A percentile compares a stretch with the other conserved stretches of the same genome.
phyloP scores from a whole-genome alignment of 2,113 vertebrate genomes.

The Pelusios castaneus region DNA sequence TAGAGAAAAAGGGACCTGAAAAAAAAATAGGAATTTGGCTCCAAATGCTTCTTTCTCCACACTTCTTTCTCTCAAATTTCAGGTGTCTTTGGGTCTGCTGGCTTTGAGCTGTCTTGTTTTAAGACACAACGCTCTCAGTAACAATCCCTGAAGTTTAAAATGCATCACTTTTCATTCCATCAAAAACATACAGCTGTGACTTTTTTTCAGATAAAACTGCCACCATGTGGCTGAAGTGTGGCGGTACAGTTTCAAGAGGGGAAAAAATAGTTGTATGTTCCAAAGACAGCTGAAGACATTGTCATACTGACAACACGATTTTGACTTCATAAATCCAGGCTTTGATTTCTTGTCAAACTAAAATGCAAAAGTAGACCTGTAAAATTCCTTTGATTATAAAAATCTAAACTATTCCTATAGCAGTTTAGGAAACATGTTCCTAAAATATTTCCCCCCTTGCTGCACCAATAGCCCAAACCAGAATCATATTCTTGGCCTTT shows the following conservation, averaged over 20 bases:
- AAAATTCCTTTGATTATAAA: not conserved
- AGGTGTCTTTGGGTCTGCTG: not conserved
- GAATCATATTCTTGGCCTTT: not conserved
- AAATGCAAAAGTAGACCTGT: not conserved
- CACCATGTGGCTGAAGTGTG: not conserved
- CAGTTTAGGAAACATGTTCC: not conserved
- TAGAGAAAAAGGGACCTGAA: not conserved
- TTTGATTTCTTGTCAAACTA: not conserved
- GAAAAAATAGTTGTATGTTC: not conserved
- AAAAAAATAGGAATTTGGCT: fast-evolving
- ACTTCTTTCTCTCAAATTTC: not conserved
- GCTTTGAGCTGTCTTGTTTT: not conserved
- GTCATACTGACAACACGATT: not conserved
- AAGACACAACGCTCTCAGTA: not conserved
- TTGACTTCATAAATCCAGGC: not conserved
- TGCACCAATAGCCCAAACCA: not conserved
- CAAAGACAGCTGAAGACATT: not conserved
- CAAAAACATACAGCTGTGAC: not conserved
- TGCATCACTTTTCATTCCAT: not conserved
- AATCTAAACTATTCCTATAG: not conserved
- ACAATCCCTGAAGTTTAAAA: not conserved
- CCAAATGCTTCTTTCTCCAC: not conserved
- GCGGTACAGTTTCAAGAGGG: not conserved
- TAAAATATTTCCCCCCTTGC: not conserved
- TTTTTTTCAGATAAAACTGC: not conserved